These are phyloP conservation scores for Tetramorium parvispinum DNA, from an alignment of 1,140 invertebrate species.

Conservation along the genomic window DNA sequence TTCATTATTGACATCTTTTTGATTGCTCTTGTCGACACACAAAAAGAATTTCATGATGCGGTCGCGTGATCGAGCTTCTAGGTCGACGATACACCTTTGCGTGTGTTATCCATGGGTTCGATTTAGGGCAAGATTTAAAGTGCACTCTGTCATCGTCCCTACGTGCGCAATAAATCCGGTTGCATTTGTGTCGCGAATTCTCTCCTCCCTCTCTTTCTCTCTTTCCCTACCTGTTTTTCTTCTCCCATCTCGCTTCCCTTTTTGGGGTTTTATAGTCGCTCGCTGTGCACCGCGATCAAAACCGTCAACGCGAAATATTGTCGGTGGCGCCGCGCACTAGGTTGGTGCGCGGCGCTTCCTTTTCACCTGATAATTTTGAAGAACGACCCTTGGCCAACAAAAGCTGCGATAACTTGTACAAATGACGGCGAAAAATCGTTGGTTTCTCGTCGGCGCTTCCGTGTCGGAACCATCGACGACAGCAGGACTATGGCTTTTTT, in stretches of 20 bases:
- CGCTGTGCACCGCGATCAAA: neutral
- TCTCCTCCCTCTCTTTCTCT: neutral
- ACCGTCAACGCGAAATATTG: constrained; percentile 45
- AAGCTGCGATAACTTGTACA: constrained; percentile 52
- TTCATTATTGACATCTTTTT: neutral
- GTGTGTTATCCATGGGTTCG: constrained; percentile 6
- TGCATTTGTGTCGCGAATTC: constrained; percentile 50
- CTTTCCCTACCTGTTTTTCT: neutral
- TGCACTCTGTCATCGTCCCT: constrained; percentile 49
- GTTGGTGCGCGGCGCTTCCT: neutral
- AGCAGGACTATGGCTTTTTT: constrained; percentile 39
- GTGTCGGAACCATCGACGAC: constrained; percentile 9
- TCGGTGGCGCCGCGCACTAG: neutral
- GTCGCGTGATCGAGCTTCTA: constrained; percentile 1
- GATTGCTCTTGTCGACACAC: neutral
- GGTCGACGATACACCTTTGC: neutral
- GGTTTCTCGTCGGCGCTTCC: constrained; percentile 17
- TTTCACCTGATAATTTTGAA: constrained; percentile 51
- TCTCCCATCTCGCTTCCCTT: neutral
- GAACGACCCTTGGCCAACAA: constrained; percentile 43
- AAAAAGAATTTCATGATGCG: constrained; percentile 19
- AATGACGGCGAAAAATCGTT: constrained; percentile 54
- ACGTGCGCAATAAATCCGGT: constrained; percentile 48
- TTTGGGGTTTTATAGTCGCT: constrained; percentile 13
- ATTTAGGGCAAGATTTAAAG: constrained; percentile 45